Evolutionary conservation across 1,140 invertebrate species (phyloP), one percentile per base, ranked within the genome.

Genomic region (Drosophila ohnishii): DNA sequence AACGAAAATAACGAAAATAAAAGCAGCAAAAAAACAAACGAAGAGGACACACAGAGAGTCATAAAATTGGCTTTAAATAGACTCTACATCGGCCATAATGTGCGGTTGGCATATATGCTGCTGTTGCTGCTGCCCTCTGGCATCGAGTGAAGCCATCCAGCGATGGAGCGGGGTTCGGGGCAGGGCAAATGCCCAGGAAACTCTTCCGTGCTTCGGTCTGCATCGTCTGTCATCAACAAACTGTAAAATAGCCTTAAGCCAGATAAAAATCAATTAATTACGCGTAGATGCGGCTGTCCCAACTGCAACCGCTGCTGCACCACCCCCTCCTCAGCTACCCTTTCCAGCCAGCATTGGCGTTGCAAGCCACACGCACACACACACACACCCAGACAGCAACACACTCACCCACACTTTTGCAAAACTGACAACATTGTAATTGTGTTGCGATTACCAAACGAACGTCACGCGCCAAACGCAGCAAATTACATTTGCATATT

Each of bases 191-290:
- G 44, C 60, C 61, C 42, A 48, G 30, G 35, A 25, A 47, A 50
- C 73, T 58, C 62, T 69, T 22, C 34, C 34, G 51, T 37, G 61
- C 79, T 67, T 87, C 79, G 79, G 84, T 86, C 84, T 83, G 84
- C 84, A 80, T 87, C 84, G 84, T 88, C 80, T 90, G 88, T 90
- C 88, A 85, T 80, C 88, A 90, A 90, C 87, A 90, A 90, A 90
- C 83, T 90, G 83, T 90, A 88, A 90, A 90, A 90, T 90, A 90
- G 88, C 88, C 88, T 85, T 82, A 90, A 85, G 88, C 80, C 83
- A 90, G 83, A 90, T 90, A 88, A 90, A 90, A 90, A 90, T 90
- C 88, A 90, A 90, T 90, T 90, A 90, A 90, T 90, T 90, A 90
- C 87, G 85, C 85, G 85, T 85, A 70, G 80, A 87, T 83, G 87